Conservation (phyloP, 2,888 invertebrate genomes). For the Diadegma fenestrale region DNA sequence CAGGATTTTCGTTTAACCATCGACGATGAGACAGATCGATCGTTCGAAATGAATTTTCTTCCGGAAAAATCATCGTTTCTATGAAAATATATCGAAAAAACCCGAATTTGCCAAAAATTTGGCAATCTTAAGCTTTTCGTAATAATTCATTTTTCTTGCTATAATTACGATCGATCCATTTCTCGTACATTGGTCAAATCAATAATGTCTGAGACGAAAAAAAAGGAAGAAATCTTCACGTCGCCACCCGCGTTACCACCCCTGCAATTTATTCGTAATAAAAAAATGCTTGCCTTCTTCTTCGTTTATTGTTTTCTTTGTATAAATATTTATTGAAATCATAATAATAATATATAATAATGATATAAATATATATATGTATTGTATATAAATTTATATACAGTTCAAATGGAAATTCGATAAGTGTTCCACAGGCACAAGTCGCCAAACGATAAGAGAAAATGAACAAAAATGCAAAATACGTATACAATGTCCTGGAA, state of each 20-base stretch:
- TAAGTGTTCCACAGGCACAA: slow-evolving; percentile 85
- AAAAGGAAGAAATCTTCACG: slow-evolving; percentile 75
- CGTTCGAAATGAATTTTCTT: background rate
- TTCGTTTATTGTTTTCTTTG: slow-evolving; percentile 65
- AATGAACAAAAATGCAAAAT: slow-evolving; percentile 75
- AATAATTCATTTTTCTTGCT: background rate
- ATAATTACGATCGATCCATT: slow-evolving; percentile 21
- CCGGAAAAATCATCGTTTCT: background rate
- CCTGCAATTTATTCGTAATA: slow-evolving; percentile 78
- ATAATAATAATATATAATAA: slow-evolving; percentile 72
- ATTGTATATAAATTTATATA: slow-evolving; percentile 74
- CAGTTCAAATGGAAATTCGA: slow-evolving; percentile 77
- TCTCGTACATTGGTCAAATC: slow-evolving; percentile 36
- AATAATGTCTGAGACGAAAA: slow-evolving; percentile 44
- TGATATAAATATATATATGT: slow-evolving; percentile 67
- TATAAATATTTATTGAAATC: slow-evolving; percentile 75
- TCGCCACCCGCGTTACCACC: slow-evolving; percentile 81
- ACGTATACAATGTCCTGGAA: slow-evolving; percentile 76
- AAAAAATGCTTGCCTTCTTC: slow-evolving; percentile 73
- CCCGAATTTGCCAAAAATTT: background rate
- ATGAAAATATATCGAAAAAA: background rate
- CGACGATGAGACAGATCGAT: slow-evolving; percentile 17
- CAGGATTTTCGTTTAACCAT: slow-evolving; percentile 26
- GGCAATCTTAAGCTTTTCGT: no score
- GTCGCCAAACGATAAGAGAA: slow-evolving; percentile 80